Conservation (phyloP, 2,888 invertebrate species). For the Sussaba pulchella region DNA sequence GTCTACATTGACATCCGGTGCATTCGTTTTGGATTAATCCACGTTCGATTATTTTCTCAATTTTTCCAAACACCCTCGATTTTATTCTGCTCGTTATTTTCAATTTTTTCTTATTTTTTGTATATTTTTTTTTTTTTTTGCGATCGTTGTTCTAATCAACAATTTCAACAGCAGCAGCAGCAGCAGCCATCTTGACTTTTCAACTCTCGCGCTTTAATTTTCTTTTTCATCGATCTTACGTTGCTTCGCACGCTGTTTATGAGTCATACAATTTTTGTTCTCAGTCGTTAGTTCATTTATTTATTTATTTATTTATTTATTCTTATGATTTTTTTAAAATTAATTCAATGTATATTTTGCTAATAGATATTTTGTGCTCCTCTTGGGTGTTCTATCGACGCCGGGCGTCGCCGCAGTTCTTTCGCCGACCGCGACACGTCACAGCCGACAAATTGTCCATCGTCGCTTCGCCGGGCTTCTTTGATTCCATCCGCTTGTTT, state of each 20-base stretch:
- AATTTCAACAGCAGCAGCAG: slow-evolving; percentile 68
- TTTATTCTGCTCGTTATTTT: background rate
- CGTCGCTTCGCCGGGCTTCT: slow-evolving; percentile 70
- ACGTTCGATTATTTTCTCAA: slow-evolving; percentile 14
- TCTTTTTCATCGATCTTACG: slow-evolving; percentile 61
- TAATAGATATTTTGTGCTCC: slow-evolving; percentile 63
- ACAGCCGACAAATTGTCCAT: slow-evolving; percentile 83
- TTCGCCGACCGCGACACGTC: slow-evolving; percentile 84
- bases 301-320: slow-evolving; percentile 21
- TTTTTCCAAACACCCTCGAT: slow-evolving; percentile 18
- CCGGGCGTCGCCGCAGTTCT: slow-evolving; percentile 83
- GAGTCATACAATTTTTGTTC: slow-evolving; percentile 23
- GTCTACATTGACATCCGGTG: slow-evolving; percentile 31
- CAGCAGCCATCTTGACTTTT: slow-evolving; percentile 62
- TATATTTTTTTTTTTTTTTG: slow-evolving; percentile 22
- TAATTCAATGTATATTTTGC: slow-evolving; percentile 49
- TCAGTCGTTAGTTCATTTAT: background rate
- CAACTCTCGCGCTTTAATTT: slow-evolving; percentile 50
- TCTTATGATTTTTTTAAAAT: slow-evolving; percentile 36
- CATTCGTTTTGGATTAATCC: slow-evolving; percentile 9
- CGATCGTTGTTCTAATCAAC: slow-evolving; percentile 14
- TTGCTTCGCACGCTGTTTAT: slow-evolving; percentile 57
- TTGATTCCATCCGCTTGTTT: slow-evolving; percentile 62
- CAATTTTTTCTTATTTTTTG: slow-evolving; percentile 13
- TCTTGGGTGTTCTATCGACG: slow-evolving; percentile 72